Evolutionary conservation across 2,113 vertebrate species (phyloP).

Genomic region (Neotragus pygmaeus): DNA sequence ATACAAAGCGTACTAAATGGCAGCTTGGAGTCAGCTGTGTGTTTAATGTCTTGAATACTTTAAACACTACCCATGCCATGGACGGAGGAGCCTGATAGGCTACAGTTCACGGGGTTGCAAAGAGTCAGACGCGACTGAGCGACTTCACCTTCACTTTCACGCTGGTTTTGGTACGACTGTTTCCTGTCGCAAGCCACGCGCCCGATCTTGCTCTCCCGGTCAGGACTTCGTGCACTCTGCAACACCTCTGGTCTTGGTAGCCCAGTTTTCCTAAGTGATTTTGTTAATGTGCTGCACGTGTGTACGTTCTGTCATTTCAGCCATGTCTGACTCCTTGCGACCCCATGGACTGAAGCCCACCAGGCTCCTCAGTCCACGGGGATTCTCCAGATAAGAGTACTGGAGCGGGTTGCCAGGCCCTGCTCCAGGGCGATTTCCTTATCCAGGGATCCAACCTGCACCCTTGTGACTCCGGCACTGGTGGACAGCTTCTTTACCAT

Average conservation of each 20-base stretch:
- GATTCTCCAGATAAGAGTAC: background rate
- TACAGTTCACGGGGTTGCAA: no score
- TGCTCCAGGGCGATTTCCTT: background rate
- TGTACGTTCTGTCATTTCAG: background rate
- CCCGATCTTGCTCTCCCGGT: background rate
- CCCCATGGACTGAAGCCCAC: background rate
- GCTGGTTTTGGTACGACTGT: background rate
- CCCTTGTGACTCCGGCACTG: rapidly evolving
- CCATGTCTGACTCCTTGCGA: background rate
- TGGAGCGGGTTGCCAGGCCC: background rate
- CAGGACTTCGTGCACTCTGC: rapidly evolving
- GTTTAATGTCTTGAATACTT: background rate
- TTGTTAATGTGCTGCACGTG: background rate
- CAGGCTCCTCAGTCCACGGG: background rate
- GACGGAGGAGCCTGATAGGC: no score
- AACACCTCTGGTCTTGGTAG: background rate
- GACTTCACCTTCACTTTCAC: no score
- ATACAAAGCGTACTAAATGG: background rate
- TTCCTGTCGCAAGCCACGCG: no score
- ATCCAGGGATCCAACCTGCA: background rate
- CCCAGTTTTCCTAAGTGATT: background rate
- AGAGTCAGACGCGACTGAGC: no score
- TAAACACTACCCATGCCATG: rapidly evolving
- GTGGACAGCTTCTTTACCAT: rapidly evolving
- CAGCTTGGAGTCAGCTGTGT: background rate